phyloP scores from a whole-genome alignment of 2,888 invertebrate species.

The Periphyllus acericola region DNA sequence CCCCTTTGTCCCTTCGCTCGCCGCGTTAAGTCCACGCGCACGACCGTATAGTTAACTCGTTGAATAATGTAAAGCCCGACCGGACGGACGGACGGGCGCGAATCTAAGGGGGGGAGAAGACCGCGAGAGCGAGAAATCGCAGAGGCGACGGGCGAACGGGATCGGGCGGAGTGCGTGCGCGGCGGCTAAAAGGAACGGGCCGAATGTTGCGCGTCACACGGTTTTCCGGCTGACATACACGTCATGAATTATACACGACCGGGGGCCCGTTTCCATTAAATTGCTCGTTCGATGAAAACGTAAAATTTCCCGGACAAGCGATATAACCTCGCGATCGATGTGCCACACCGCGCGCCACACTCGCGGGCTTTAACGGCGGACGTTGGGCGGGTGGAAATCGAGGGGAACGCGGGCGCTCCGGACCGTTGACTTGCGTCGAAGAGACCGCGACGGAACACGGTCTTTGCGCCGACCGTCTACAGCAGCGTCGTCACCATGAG shows the following conservation, averaged over 20 bases:
- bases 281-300: background rate
- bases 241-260: constrained; percentile 29
- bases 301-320: background rate
- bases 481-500: no score
- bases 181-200: background rate
- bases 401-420: no score
- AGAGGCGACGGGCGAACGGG: background rate
- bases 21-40: background rate
- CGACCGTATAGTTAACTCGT: background rate
- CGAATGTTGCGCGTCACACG: background rate
- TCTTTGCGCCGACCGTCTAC: no score
- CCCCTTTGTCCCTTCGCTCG: background rate
- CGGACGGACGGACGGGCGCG: background rate
- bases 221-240: background rate
- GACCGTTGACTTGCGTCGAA: no score
- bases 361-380: no score
- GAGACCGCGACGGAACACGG: no score
- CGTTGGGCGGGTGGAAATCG: no score
- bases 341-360: background rate
- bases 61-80: constrained; percentile 29
- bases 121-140: background rate
- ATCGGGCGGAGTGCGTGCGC: background rate
- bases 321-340: background rate
- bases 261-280: background rate
- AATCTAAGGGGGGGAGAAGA: background rate